These are phyloP conservation scores for Ostrea edulis DNA, from an alignment of 1,140 invertebrate genomes.

Conservation along the genomic window DNA sequence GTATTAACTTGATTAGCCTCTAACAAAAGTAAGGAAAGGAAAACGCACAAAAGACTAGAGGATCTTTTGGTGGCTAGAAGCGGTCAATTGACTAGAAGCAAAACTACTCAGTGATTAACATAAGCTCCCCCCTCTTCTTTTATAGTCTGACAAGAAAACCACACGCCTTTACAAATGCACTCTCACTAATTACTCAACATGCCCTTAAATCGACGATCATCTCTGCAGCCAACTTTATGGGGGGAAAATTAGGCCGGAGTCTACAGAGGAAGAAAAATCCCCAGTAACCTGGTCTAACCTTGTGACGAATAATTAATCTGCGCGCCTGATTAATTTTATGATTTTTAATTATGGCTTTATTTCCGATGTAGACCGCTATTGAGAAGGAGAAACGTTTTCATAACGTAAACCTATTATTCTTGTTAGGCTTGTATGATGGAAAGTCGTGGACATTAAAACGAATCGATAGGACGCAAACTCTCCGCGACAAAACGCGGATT, in stretches of 20 bases:
- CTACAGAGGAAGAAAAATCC: not conserved
- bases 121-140: not conserved
- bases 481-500: too few relatives aligned
- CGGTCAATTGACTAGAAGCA: not conserved
- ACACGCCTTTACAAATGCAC: not conserved
- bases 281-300: not conserved
- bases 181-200: not conserved
- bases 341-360: not conserved
- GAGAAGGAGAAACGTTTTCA: not conserved
- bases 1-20: not conserved
- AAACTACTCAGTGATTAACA: not conserved
- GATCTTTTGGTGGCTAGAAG: not conserved
- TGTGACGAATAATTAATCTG: not conserved
- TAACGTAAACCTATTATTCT: not conserved
- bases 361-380: not conserved
- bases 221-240: not conserved
- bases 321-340: not conserved
- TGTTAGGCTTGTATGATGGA: not conserved
- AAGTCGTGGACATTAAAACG: not conserved
- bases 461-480: not conserved
- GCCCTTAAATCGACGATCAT: not conserved
- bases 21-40: not conserved
- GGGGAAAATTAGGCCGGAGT: not conserved
- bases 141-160: not conserved
- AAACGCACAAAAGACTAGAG: not conserved